These are phyloP conservation scores for Dasysyrphus albostriatus DNA, from an alignment of 2,888 invertebrate genomes.

Conservation along the genomic window DNA sequence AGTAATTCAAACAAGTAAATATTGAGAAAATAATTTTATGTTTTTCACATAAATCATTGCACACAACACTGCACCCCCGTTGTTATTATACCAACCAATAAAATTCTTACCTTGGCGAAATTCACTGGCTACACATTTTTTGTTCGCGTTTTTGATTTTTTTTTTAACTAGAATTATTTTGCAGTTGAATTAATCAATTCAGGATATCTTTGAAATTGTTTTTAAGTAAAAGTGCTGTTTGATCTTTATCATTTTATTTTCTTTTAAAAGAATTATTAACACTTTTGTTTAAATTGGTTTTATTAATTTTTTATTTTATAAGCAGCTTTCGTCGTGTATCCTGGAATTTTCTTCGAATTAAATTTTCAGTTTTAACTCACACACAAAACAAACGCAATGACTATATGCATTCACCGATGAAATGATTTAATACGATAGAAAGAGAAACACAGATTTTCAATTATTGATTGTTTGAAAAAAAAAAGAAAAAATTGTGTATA, in stretches of 20 bases:
- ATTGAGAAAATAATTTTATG: not conserved
- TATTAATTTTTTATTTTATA: not conserved
- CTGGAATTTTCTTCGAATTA: conserved; percentile 35
- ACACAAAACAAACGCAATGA: conserved; percentile 28
- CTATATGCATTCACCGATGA: conserved; percentile 36
- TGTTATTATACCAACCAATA: conserved; percentile 14
- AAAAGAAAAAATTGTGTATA: not conserved
- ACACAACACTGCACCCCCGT: conserved; percentile 9
- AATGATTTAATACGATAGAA: conserved; percentile 20
- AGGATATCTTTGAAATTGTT: conserved; percentile 42
- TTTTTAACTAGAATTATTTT: not conserved
- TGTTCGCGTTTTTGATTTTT: not conserved
- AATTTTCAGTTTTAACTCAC: conserved; percentile 1
- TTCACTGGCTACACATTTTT: conserved; percentile 38
- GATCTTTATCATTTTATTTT: conserved; percentile 20
- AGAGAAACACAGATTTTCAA: conserved; percentile 3
- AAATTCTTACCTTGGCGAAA: conserved; percentile 20
- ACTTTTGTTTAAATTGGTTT: not conserved
- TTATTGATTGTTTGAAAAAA: conserved; percentile 15
- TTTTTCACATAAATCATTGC: conserved; percentile 10
- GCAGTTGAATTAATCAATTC: not conserved
- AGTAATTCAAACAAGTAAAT: not conserved
- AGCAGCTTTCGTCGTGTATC: conserved; percentile 19
- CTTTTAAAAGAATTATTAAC: not conserved
- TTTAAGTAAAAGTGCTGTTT: conserved; percentile 12